Evolutionary conservation across 2,113 vertebrate genomes (phyloP), one percentile per base, ranked within the genome.

Genomic region (Cyrtonyx montezumae): DNA sequence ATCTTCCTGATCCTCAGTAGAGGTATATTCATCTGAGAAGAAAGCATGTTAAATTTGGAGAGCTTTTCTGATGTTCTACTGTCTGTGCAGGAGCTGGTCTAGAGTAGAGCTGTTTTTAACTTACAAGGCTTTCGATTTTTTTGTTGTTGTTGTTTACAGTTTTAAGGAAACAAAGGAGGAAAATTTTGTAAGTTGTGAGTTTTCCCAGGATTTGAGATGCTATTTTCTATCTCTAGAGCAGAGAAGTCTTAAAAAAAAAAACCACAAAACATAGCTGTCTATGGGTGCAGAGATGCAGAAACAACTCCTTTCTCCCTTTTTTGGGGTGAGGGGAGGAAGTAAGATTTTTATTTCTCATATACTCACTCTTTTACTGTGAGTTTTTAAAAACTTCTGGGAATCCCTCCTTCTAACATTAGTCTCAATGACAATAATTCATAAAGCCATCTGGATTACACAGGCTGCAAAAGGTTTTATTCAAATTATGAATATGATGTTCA

Each of bases 391-490:
- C 6, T 55, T 70, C 30, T 79, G 13, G 21, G 42, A 74, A 62
- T 51, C 16, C 4, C 10, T 56, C 6, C 37, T 89, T 30, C 58
- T 78, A 73, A 68, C 12, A 58, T 55, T 66, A 59, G 51, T 75
- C 30, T 20, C 49, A 79, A 12, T 61, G 56, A 49, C 43, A 74
- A 51, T 45, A 74, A 93, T 92, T 89, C 65, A 70, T 92, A 74
- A 90, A 91, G 68, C 9, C 7, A 69, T 80, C 93, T 80, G 25
- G 25, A 79, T 80, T 77, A 79, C 8, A 65, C 30, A 59, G 56
- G 8, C 56, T 85, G 30, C 85, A 48, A 91, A 85, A 78, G 4
- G 7, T 71, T 93, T 93, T 73, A 71, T 86, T 87, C 48, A 88
- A 93, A 77, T 34, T 48, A 85, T 78, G 40, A 87, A 91, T 81